Evolutionary conservation across 2,888 invertebrate genomes (phyloP).

Genomic region (Vesta saturnalis): DNA sequence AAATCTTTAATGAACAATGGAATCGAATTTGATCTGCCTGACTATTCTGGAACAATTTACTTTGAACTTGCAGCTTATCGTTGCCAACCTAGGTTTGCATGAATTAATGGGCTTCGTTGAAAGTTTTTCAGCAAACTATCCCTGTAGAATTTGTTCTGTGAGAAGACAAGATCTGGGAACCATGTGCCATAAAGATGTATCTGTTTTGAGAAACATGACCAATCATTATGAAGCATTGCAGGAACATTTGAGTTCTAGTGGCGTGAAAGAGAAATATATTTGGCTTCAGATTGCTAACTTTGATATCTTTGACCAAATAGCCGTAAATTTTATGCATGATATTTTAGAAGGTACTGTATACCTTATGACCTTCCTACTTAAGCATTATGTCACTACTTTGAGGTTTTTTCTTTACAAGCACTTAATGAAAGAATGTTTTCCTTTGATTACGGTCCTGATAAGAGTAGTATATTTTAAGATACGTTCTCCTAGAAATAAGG

Average conservation of each 20-base stretch:
- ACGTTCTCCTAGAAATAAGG: no score
- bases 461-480: constrained; percentile 18
- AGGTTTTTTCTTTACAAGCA: not conserved
- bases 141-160: constrained; percentile 40
- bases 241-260: constrained; percentile 18
- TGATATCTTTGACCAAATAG: constrained; percentile 37
- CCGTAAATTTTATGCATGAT: constrained; percentile 44
- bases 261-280: no score
- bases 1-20: constrained; percentile 36
- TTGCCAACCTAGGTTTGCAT: constrained; percentile 44
- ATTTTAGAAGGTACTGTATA: constrained; percentile 12
- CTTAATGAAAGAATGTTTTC: not conserved
- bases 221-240: not conserved
- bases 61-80: constrained; percentile 40
- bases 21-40: not conserved
- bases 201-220: not conserved
- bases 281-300: constrained; percentile 20
- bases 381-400: not conserved
- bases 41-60: constrained; percentile 30
- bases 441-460: not conserved
- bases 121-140: constrained; percentile 40
- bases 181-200: not conserved
- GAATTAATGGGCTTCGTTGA: constrained; percentile 38
- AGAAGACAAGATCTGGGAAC: not conserved
- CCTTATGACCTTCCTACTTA: not conserved